phyloP scores from a whole-genome alignment of 2,888 invertebrate genomes.

The Eudemis profundana region DNA sequence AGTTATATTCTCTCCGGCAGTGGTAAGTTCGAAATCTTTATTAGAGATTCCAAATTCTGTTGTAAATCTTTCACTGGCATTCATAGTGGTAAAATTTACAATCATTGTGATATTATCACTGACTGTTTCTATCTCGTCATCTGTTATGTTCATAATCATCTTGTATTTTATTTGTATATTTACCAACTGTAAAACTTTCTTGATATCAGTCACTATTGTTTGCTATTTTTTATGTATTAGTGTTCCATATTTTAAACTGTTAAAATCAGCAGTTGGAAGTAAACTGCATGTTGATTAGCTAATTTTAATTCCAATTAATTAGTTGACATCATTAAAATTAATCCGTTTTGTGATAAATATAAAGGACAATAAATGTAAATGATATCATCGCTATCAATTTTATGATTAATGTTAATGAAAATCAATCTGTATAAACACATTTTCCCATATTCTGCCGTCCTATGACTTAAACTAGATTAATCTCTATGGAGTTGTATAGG shows the following conservation, averaged over 20 bases:
- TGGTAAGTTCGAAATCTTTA: background rate
- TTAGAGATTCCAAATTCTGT: background rate
- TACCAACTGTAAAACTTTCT: no score
- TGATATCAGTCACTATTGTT: background rate
- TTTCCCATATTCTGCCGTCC: no score
- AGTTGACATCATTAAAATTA: background rate
- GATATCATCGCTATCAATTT: background rate
- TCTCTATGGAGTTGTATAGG: no score
- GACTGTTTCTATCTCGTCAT: no score
- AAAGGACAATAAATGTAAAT: background rate
- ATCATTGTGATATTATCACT: background rate
- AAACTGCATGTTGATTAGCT: constrained; percentile 1
- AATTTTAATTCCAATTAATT: constrained; percentile 1
- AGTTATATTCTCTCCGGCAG: background rate
- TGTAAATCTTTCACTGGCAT: background rate
- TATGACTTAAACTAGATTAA: no score
- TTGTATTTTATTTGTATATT: no score
- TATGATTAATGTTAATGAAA: no score
- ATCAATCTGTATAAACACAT: no score
- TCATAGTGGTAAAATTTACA: background rate
- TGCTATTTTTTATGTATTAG: background rate
- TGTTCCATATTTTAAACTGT: background rate
- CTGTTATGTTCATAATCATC: no score
- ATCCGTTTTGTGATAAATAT: background rate
- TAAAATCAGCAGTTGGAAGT: background rate